A percentile compares a stretch with the other conserved stretches of the same genome.
phyloP scores from a whole-genome alignment of 2,888 invertebrate species.

The Ypsolopha scabrella region DNA sequence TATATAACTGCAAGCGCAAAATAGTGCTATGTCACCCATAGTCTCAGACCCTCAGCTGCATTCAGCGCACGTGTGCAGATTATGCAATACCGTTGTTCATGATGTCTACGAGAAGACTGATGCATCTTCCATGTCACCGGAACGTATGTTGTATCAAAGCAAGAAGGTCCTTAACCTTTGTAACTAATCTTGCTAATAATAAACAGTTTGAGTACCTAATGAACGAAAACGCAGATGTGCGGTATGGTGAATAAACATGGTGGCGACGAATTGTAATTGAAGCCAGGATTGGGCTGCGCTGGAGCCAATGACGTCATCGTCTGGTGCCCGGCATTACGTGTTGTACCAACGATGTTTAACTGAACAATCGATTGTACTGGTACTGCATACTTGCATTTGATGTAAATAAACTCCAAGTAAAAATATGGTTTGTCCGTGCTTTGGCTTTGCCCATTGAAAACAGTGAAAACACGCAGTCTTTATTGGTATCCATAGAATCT shows the following conservation, averaged over 20 bases:
- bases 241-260: not conserved
- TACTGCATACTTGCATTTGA: too few relatives aligned
- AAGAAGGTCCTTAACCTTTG: not conserved
- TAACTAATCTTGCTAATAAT: not conserved
- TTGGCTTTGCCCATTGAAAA: too few relatives aligned
- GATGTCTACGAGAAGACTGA: not conserved
- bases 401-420: too few relatives aligned
- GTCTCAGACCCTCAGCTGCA: not conserved
- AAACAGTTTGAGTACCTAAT: not conserved
- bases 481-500: too few relatives aligned
- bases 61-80: not conserved
- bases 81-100: not conserved
- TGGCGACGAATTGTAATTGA: not conserved
- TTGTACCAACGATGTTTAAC: not conserved
- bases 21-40: too few relatives aligned
- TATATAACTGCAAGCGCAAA: too few relatives aligned
- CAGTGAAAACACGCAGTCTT: too few relatives aligned
- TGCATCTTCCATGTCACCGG: too few relatives aligned
- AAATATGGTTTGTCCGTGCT: too few relatives aligned
- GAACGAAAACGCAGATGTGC: not conserved
- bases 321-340: not conserved
- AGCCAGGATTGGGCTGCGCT: not conserved
- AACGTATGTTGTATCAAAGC: not conserved
- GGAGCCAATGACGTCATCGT: slow-evolving; percentile 1
- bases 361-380: not conserved